Evolutionary conservation across 1,140 invertebrate genomes (phyloP).

Genomic region (Araneus ventricosus): DNA sequence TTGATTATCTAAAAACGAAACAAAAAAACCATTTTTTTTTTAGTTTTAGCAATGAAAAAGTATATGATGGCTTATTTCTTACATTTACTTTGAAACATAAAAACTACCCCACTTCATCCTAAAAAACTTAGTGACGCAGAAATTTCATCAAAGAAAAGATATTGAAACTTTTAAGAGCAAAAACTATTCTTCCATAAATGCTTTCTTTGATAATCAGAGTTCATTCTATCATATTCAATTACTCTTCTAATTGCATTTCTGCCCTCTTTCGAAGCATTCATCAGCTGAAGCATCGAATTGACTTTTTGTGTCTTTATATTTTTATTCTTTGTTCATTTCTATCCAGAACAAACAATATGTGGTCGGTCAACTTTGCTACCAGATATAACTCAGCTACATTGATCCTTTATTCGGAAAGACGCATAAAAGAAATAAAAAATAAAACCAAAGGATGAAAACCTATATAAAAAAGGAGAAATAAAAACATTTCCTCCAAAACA

Average conservation of each 20-base stretch:
- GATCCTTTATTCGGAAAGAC: slow-evolving; percentile 24
- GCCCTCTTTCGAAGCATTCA: neutral
- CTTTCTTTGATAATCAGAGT: neutral
- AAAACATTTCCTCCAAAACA: slow-evolving; percentile 26
- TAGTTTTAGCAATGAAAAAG: no score
- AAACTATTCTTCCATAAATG: neutral
- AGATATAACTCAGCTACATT: slow-evolving; percentile 22
- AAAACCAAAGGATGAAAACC: neutral
- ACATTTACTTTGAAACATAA: no score
- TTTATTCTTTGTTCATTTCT: neutral
- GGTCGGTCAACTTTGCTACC: slow-evolving; percentile 37
- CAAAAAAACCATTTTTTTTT: no score
- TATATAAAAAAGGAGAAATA: neutral
- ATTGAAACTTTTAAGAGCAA: neutral
- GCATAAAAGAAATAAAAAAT: neutral
- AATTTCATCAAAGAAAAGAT: no score
- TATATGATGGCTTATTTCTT: no score
- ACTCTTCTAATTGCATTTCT: slow-evolving; percentile 7
- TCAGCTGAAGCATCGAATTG: neutral
- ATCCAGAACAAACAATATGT: slow-evolving; percentile 37
- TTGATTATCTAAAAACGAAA: no score
- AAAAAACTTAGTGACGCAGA: no score
- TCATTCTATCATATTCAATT: slow-evolving; percentile 12
- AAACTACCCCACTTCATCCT: no score
- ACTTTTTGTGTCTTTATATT: neutral